Percentiles rank a stretch among this genome's conserved stretches.
Evolutionary conservation across 2,888 invertebrate genomes (phyloP).

Genomic region (Pseudeuparius sepicola): DNA sequence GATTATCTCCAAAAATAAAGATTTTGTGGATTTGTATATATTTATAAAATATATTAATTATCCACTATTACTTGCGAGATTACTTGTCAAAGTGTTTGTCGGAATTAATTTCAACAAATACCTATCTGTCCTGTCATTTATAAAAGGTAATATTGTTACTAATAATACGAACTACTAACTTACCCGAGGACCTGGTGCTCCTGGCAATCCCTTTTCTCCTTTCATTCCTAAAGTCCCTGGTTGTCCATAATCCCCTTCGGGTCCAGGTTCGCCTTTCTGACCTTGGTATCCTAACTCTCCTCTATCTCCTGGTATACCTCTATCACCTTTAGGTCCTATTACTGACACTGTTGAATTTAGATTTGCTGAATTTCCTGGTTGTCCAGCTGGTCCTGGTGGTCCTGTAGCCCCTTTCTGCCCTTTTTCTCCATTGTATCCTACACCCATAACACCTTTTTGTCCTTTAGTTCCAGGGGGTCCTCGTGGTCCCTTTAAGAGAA

Average conservation of each 20-base stretch:
- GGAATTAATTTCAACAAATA: too few species aligned
- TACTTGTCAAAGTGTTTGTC: too few species aligned
- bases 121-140: too few species aligned
- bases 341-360: slow-evolving; percentile 32
- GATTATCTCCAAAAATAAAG: too few species aligned
- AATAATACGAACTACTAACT: slow-evolving; percentile 26
- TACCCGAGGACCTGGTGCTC: slow-evolving; percentile 74
- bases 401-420: slow-evolving; percentile 48
- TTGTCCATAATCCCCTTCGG: slow-evolving; percentile 59
- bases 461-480: slow-evolving; percentile 65
- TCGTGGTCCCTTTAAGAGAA: slow-evolving; percentile 48
- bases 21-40: too few species aligned
- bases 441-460: slow-evolving; percentile 51
- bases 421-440: slow-evolving; percentile 46
- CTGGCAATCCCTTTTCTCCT: slow-evolving; percentile 84
- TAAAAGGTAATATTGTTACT: too few species aligned
- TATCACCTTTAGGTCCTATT: slow-evolving; percentile 42
- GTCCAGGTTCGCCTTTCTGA: slow-evolving; percentile 60
- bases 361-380: slow-evolving; percentile 36
- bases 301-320: slow-evolving; percentile 51
- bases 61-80: too few species aligned
- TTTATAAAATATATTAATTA: too few species aligned
- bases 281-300: slow-evolving; percentile 54
- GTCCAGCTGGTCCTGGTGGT: slow-evolving; percentile 46
- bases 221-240: slow-evolving; percentile 55